Conservation (phyloP, 2,113 vertebrate species). For the Ellobius talpinus region DNA sequence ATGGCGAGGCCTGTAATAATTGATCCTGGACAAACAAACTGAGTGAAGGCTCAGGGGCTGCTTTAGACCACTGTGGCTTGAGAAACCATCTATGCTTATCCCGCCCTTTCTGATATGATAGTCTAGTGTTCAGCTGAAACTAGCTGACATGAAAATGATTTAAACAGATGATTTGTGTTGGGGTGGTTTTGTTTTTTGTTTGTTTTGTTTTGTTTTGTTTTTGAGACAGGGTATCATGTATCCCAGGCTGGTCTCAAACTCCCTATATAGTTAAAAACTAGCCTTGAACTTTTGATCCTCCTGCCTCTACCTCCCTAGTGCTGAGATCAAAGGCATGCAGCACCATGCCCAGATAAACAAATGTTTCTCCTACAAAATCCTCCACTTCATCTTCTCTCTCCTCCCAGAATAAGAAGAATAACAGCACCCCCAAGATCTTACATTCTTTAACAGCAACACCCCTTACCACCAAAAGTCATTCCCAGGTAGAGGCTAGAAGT, state of each 20-base stretch:
- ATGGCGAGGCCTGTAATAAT: neutral
- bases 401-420: neutral
- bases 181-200: neutral
- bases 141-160: constrained; percentile 17
- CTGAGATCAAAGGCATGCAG: neutral
- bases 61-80: neutral
- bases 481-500: neutral
- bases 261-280: neutral
- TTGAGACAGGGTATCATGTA: neutral
- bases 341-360: neutral
- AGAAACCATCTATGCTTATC: neutral
- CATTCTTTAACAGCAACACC: neutral
- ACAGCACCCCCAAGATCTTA: neutral
- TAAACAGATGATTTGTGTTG: neutral
- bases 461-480: constrained; percentile 27
- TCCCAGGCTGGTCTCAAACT: neutral
- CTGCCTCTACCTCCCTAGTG: neutral
- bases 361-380: constrained; percentile 17
- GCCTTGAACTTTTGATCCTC: neutral
- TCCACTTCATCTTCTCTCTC: neutral
- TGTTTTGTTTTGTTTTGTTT: neutral
- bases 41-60: neutral
- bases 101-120: neutral
- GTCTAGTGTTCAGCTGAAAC: neutral
- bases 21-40: neutral